These are phyloP conservation scores for Liparis tanakae DNA, from an alignment of 2,797 vertebrate species.

Conservation along the genomic window DNA sequence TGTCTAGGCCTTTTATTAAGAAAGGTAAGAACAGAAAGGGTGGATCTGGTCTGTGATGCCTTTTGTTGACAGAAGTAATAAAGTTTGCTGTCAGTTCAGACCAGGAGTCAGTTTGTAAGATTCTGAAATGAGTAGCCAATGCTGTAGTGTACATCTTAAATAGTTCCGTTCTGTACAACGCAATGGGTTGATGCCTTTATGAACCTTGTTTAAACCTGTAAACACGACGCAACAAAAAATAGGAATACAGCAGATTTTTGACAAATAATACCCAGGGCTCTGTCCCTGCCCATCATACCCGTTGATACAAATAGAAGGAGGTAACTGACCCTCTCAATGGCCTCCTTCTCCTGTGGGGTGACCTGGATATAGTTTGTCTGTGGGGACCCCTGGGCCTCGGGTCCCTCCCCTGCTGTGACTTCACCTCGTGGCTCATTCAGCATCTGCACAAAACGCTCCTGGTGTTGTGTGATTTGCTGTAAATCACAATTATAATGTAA, in stretches of 20 bases:
- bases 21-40: too few relatives aligned
- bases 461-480: conserved; percentile 86
- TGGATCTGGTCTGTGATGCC: too few relatives aligned
- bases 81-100: too few relatives aligned
- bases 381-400: conserved; percentile 68
- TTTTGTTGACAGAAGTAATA: too few relatives aligned
- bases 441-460: conserved; percentile 86
- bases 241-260: background rate
- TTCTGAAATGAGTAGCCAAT: too few relatives aligned
- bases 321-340: conserved; percentile 82
- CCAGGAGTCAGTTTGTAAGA: too few relatives aligned
- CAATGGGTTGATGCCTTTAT: too few relatives aligned
- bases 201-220: background rate
- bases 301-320: background rate
- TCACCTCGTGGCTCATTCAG: conserved; percentile 80
- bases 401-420: conserved; percentile 69
- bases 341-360: conserved; percentile 86
- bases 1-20: too few relatives aligned
- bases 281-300: background rate
- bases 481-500: background rate
- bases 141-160: too few relatives aligned
- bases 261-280: background rate
- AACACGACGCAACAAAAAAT: background rate
- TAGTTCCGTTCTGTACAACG: too few relatives aligned
- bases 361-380: conserved; percentile 86